Evolutionary conservation across 2,797 vertebrate genomes (phyloP).

Genomic region (Threskiornis aethiopicus): DNA sequence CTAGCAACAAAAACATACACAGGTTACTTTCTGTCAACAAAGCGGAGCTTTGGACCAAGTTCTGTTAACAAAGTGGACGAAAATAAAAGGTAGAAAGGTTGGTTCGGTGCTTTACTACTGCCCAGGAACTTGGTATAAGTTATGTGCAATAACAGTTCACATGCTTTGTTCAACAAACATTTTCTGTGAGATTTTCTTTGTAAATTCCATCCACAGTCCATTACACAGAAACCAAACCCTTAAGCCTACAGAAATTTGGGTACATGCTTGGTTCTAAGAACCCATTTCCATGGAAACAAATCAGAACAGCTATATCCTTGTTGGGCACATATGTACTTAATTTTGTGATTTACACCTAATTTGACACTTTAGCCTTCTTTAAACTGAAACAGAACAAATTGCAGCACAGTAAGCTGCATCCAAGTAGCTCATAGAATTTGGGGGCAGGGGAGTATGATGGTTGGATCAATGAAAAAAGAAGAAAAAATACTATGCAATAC

Average conservation of each 20-base stretch:
- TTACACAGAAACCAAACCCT: not conserved
- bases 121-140: not conserved
- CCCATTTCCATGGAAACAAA: not conserved
- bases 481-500: not conserved
- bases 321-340: not conserved
- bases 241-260: not conserved
- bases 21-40: not conserved
- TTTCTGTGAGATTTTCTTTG: not conserved
- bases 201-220: not conserved
- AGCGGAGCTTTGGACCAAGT: not conserved
- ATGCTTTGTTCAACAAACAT: not conserved
- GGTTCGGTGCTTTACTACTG: not conserved
- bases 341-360: not conserved
- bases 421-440: not conserved
- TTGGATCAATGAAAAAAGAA: not conserved
- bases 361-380: not conserved
- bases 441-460: not conserved
- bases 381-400: not conserved
- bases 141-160: not conserved
- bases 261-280: not conserved
- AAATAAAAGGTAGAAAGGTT: not conserved
- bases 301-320: not conserved
- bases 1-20: slow-evolving; percentile 37
- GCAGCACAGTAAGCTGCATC: not conserved
- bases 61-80: not conserved